Base-by-base conservation (phyloP, 2,113 vertebrate genomes). In the Hippocampus mohnikei region DNA sequence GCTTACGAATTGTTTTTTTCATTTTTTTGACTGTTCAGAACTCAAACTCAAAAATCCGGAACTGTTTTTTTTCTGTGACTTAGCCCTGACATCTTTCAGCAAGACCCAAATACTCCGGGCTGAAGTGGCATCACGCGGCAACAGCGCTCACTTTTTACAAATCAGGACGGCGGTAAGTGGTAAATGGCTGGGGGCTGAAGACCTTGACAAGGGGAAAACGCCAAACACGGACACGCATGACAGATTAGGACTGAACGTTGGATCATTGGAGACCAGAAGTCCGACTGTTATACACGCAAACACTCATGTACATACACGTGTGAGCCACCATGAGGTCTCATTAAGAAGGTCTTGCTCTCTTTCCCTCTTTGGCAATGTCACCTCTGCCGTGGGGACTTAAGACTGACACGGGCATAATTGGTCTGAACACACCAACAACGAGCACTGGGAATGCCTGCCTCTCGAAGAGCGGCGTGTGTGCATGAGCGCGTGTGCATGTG, bases 351-450 rank as follows among this genome's bases (percentile, higher is more conserved):
- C 74, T 37, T 63, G 69, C 76, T 71, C 70, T 75, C 82, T 81
- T 84, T 89, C 90, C 88, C 92, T 93, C 88, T 91, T 90, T 85
- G 86, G 67, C 88, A 82, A 71, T 88, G 90, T 87, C 91, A 89
- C 88, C 90, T 87, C 75, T 5, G 81, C 84, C 62, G 60, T 53
- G 33, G 74, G 84, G 86, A 88, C 89, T 88, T 90, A 69, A 78
- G 74, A 89, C 79, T 82, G 92, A 92, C 91, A 94, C 89, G 70
- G 88, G 93, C 89, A 90, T 95, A 94, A 94, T 93, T 94, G 94
- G 91, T 90, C 87, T 91, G 88, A 94, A 93, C 91, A 88, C 93
- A 90, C 81, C 81, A 74, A 33, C 60, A 80, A 89, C 61, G 70
- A 65, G 70, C 81, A 61, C 33, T 42, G 84, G 82, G 81, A 89